These are phyloP conservation scores for Muscicapa striata DNA, from an alignment of 2,797 vertebrate species.

Conservation along the genomic window DNA sequence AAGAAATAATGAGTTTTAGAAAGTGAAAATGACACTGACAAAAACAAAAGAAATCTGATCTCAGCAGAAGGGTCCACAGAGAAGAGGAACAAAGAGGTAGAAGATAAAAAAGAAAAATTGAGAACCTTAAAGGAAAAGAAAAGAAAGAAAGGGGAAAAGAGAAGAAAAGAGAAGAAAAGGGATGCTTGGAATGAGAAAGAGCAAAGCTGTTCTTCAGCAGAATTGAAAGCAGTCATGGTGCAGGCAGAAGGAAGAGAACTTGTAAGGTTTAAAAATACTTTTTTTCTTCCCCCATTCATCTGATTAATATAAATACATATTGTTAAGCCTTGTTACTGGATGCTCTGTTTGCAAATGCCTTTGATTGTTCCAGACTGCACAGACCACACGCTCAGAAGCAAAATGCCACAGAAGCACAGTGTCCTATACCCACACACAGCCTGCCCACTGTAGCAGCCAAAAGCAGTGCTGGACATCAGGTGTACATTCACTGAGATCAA, in stretches of 20 bases:
- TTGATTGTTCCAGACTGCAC: neutral
- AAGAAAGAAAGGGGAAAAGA: neutral
- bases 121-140: neutral
- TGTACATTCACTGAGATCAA: neutral
- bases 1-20: constrained; percentile 70
- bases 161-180: neutral
- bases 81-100: constrained; percentile 55
- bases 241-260: neutral
- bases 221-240: neutral
- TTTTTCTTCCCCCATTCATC: neutral
- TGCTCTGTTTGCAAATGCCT: neutral
- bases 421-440: neutral
- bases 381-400: fast-evolving
- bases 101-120: constrained; percentile 33
- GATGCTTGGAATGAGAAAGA: neutral
- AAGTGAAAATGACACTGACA: constrained; percentile 69
- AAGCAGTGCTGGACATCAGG: neutral
- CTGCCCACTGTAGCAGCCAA: neutral
- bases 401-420: neutral
- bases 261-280: neutral
- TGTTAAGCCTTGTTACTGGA: neutral
- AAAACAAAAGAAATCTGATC: constrained; percentile 72
- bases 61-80: constrained; percentile 47
- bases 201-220: neutral
- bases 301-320: neutral